phyloP scores from a whole-genome alignment of 2,888 invertebrate genomes.

The Rosalia funebris region DNA sequence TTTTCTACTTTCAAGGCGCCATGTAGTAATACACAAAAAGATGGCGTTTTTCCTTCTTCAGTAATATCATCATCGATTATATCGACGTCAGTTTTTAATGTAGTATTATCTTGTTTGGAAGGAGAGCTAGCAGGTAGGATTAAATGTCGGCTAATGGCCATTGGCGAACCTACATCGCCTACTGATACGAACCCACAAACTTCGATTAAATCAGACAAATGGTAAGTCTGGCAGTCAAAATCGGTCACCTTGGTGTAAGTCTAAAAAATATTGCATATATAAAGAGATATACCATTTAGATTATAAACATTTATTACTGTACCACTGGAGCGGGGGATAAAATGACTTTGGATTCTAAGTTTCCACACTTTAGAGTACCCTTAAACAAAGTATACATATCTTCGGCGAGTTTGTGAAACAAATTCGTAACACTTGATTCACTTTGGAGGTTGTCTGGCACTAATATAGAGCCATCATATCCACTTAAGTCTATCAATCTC shows the following conservation, averaged over 20 bases:
- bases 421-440: constrained; percentile 63
- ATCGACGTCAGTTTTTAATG: constrained; percentile 52
- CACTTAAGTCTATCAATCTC: constrained; percentile 80
- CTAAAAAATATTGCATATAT: too few species aligned
- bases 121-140: constrained; percentile 77
- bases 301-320: constrained; percentile 5
- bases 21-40: constrained; percentile 92
- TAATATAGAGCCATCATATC: constrained; percentile 72
- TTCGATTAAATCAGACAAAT: constrained; percentile 78
- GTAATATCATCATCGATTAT: constrained; percentile 67
- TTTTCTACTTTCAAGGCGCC: constrained; percentile 83
- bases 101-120: constrained; percentile 34
- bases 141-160: constrained; percentile 89
- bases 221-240: constrained; percentile 71
- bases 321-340: constrained; percentile 80
- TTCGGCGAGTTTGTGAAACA: constrained; percentile 77
- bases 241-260: constrained; percentile 69
- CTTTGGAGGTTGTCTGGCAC: constrained; percentile 67
- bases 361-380: constrained; percentile 78
- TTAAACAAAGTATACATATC: constrained; percentile 78
- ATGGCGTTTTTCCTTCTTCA: constrained; percentile 83
- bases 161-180: constrained; percentile 89
- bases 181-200: constrained; percentile 90
- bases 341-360: constrained; percentile 76
- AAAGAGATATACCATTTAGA: constrained; percentile 1